Evolutionary conservation across 2,888 invertebrate species (phyloP), one percentile per base, ranked within the genome.

Genomic region (Aplocera efformata): DNA sequence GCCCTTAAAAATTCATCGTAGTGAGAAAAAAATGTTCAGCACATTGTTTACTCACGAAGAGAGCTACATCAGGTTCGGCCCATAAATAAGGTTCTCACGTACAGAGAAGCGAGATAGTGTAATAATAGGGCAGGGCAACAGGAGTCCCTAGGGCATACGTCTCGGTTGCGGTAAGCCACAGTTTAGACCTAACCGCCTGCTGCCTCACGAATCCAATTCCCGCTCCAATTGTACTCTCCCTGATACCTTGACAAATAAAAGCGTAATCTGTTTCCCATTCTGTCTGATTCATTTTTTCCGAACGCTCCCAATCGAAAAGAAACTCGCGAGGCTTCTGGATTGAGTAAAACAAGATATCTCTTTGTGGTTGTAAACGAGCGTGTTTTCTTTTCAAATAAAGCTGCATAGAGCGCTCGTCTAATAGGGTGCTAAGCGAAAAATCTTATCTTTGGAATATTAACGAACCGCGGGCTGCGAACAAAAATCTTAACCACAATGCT

Each of bases 41-140:
- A 60, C 62, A 65, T 66, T 63, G 56, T 64, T 63, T 52, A 62
- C 60, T 59, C 57, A 56, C 54, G 57, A 51, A 64, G 56, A 60
- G 58, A 57, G 56, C 56, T 60, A 68, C 61, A 67, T 67, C 60
- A 63, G 57, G 63, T 63, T 60, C 58, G 52, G 65, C 66, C 66
- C 71, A 74, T 79, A 77, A 77, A 75, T 73, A 73, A 68, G 52
- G 60, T 54, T 55, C 62, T 69, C 72, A 74, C 68, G 72, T 74
- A 63, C 64, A 57, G 51, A 52, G 59, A 66, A 66, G 60, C 60
- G 58, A 67, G 62, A 72, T 72, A 69, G 68, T 68, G 60, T 67
- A 72, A 77, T 80, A 78, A 77, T 73, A 67, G 70, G 60, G 61
- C 60, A 63, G 63, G 53, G 67, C 70, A 66, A 68, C 67, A 53